Evolutionary conservation across 2,888 invertebrate genomes (phyloP).

Genomic region (Invenusta paracnida): DNA sequence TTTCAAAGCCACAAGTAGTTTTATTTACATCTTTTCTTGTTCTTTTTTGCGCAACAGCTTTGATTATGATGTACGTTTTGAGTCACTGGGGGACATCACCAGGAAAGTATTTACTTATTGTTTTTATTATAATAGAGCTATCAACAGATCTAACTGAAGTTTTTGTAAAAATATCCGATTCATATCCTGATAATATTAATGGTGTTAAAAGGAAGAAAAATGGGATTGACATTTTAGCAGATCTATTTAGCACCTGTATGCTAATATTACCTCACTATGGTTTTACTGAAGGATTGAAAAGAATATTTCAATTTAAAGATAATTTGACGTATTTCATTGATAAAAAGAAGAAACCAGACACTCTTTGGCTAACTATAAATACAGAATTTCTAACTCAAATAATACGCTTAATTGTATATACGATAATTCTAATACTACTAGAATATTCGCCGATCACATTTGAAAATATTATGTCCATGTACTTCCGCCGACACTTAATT

Average conservation of each 20-base stretch:
- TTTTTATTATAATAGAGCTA: neutral
- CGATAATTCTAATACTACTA: neutral
- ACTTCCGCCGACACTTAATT: neutral
- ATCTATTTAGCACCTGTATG: neutral
- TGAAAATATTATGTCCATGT: neutral
- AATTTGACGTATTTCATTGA: neutral
- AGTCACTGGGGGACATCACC: conserved; percentile 67
- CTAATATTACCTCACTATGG: neutral
- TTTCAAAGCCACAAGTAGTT: conserved; percentile 53
- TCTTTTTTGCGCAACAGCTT: conserved; percentile 66
- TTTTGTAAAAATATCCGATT: neutral
- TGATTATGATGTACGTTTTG: conserved; percentile 68
- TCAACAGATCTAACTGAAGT: neutral
- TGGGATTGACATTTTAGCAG: neutral
- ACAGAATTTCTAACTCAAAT: neutral
- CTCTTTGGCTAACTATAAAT: neutral
- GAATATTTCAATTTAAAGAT: neutral
- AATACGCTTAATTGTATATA: neutral
- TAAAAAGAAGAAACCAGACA: neutral
- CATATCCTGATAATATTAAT: neutral
- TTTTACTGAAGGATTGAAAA: neutral
- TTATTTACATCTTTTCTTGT: conserved; percentile 62
- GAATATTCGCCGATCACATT: neutral
- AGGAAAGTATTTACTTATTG: neutral
- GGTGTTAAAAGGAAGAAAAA: neutral